phyloP scores from a whole-genome alignment of 2,888 invertebrate genomes.

The Euclidia mi region DNA sequence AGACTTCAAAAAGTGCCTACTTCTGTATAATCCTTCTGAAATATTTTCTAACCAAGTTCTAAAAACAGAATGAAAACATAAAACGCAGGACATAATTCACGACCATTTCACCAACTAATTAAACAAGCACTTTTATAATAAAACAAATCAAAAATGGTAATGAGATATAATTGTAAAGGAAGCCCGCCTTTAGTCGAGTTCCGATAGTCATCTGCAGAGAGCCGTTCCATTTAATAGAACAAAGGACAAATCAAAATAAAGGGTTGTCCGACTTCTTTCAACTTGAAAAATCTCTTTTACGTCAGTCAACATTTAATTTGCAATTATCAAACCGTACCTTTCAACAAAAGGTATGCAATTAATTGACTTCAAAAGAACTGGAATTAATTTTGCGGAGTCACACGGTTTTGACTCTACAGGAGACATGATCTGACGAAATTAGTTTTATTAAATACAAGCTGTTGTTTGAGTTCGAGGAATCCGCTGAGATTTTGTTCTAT shows the following conservation, averaged over 20 bases:
- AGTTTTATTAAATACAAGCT: constrained; percentile 23
- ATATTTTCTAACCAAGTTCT: no score
- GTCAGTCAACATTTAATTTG: constrained; percentile 64
- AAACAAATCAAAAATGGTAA: constrained; percentile 60
- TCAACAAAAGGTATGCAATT: constrained; percentile 29
- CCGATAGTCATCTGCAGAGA: constrained; percentile 73
- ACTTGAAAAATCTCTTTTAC: constrained; percentile 65
- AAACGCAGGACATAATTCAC: background rate
- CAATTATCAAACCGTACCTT: constrained; percentile 53
- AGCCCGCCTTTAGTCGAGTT: constrained; percentile 56
- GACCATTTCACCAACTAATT: constrained; percentile 25
- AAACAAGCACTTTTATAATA: constrained; percentile 34
- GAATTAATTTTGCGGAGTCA: constrained; percentile 27
- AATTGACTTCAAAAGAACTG: constrained; percentile 34
- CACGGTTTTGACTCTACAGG: constrained; percentile 34
- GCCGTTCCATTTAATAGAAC: constrained; percentile 76
- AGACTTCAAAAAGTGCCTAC: no score
- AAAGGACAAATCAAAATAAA: constrained; percentile 80
- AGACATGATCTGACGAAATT: constrained; percentile 31
- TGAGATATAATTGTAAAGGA: constrained; percentile 57
- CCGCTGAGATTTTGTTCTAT: background rate
- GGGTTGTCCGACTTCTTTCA: constrained; percentile 72
- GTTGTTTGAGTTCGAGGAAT: constrained; percentile 8
- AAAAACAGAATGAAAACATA: background rate
- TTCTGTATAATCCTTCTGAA: no score